phyloP scores from a whole-genome alignment of 2,113 vertebrate species.

The Sinosuthora webbiana region DNA sequence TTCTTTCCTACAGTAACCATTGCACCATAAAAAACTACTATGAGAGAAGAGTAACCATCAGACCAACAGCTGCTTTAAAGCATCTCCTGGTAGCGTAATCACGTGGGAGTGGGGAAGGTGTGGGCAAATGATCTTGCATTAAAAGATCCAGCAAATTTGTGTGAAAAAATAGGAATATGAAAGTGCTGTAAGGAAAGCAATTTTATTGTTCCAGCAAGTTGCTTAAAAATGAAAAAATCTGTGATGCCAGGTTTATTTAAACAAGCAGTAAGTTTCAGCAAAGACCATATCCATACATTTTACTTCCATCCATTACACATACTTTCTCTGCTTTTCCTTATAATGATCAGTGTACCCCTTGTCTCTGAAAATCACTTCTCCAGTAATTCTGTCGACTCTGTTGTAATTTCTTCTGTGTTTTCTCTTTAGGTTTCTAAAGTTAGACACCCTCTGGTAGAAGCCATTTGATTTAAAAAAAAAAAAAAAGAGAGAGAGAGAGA shows the following conservation, averaged over 20 bases:
- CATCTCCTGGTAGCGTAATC: not conserved
- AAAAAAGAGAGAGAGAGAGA: too few relatives aligned
- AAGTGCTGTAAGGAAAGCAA: not conserved
- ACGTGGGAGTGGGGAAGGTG: accelerated
- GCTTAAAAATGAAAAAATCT: not conserved
- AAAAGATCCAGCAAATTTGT: not conserved
- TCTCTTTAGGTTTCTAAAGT: not conserved
- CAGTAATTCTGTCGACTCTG: not conserved
- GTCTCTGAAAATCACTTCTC: not conserved
- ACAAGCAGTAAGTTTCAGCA: not conserved
- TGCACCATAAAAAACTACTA: not conserved
- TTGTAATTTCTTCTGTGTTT: not conserved
- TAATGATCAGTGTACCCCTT: not conserved
- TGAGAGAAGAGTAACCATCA: not conserved
- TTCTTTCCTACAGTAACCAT: not conserved
- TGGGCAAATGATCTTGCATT: not conserved
- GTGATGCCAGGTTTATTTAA: not conserved
- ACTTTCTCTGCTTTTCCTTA: not conserved
- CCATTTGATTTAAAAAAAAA: not conserved
- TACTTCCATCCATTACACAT: not conserved
- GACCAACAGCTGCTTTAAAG: not conserved
- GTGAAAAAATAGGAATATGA: not conserved
- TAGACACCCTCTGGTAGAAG: not conserved
- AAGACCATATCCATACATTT: not conserved
- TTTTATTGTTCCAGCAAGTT: not conserved